Conservation (phyloP, 2,113 vertebrate genomes). For the Aptenodytes forsteri region DNA sequence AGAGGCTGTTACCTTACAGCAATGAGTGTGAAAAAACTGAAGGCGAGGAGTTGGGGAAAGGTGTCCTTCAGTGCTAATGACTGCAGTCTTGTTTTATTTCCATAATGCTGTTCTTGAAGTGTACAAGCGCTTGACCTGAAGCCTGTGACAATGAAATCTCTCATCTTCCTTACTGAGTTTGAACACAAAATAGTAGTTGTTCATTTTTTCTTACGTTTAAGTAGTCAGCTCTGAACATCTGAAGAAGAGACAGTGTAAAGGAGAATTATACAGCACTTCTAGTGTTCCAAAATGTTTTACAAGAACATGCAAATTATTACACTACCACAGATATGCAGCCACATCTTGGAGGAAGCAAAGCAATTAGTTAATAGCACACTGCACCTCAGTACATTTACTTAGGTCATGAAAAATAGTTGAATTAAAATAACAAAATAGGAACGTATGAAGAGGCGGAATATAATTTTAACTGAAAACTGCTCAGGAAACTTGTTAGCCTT, state of each 20-base stretch:
- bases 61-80: neutral
- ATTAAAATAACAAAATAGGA: neutral
- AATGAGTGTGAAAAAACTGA: neutral
- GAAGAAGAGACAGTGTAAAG: neutral
- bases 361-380: neutral
- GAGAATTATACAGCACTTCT: neutral
- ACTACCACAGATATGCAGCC: neutral
- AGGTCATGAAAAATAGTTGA: neutral
- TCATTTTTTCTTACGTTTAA: neutral
- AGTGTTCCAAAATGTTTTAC: neutral
- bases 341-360: neutral
- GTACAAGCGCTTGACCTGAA: neutral
- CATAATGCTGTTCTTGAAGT: neutral
- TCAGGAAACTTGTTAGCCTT: neutral
- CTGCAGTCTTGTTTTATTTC: neutral
- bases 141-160: neutral
- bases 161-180: neutral
- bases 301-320: neutral
- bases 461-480: conserved; percentile 19
- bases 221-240: neutral
- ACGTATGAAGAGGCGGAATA: neutral
- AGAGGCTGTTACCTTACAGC: neutral
- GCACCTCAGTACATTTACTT: neutral
- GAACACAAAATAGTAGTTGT: neutral
- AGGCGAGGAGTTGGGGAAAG: accelerated